These are phyloP conservation scores for Pygoscelis antarcticus DNA, from an alignment of 2,113 vertebrate species.

Conservation along the genomic window DNA sequence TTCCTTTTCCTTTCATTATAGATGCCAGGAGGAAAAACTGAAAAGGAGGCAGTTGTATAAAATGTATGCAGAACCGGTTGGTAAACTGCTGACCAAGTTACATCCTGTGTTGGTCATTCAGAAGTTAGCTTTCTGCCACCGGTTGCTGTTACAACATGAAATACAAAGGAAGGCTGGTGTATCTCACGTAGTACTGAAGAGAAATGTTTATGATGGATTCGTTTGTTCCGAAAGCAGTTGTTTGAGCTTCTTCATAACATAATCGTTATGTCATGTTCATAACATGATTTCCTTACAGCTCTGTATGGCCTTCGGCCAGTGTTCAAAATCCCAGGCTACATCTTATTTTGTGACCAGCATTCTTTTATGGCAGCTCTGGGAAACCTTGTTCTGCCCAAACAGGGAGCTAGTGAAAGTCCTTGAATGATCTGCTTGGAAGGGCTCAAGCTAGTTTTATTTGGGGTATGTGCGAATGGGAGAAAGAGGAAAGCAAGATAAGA, in stretches of 20 bases:
- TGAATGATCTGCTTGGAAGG: neutral
- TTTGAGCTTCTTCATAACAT: neutral
- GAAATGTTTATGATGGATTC: neutral
- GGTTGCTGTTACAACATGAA: neutral
- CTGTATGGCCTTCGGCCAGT: neutral
- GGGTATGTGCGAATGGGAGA: neutral
- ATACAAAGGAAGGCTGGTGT: neutral
- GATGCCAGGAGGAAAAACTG: neutral
- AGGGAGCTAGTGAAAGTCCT: neutral
- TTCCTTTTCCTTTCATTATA: neutral
- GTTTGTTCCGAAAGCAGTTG: neutral
- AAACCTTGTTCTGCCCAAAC: rapidly evolving
- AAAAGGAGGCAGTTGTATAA: neutral
- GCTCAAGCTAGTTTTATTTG: neutral
- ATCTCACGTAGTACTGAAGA: neutral
- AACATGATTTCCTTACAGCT: neutral
- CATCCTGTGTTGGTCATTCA: neutral
- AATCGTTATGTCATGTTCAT: neutral
- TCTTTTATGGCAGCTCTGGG: neutral
- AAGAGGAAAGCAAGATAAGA: neutral
- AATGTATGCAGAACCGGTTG: neutral
- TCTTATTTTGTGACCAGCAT: neutral
- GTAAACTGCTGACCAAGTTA: neutral
- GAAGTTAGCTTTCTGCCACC: neutral
- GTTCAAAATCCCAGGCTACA: neutral